phyloP scores from a whole-genome alignment of 2,888 invertebrate species.

The Iselma pallidipennis region DNA sequence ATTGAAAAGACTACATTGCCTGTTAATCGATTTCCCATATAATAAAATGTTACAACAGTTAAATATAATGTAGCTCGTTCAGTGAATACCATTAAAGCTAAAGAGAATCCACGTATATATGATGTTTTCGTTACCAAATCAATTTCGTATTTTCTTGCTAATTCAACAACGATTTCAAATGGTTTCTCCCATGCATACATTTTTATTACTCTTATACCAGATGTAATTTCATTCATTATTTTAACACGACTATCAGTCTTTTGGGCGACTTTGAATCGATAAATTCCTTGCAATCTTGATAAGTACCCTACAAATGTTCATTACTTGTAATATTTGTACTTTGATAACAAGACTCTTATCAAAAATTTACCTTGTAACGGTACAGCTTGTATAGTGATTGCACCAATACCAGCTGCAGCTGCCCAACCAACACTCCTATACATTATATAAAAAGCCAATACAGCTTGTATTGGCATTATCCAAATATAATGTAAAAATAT shows the following conservation, averaged over 20 bases:
- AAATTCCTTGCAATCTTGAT: slow-evolving; percentile 55
- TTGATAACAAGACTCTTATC: too few relatives aligned
- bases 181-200: slow-evolving; percentile 81
- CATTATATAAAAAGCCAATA: slow-evolving; percentile 65
- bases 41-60: slow-evolving; percentile 76
- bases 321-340: too few relatives aligned
- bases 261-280: slow-evolving; percentile 57
- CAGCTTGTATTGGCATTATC: slow-evolving; percentile 77
- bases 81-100: slow-evolving; percentile 74
- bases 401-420: slow-evolving; percentile 64
- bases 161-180: slow-evolving; percentile 65
- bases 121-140: slow-evolving; percentile 67
- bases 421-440: slow-evolving; percentile 61
- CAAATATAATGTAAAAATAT: slow-evolving; percentile 75
- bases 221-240: slow-evolving; percentile 74
- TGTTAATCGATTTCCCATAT: slow-evolving; percentile 63
- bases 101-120: slow-evolving; percentile 68
- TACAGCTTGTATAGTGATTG: slow-evolving; percentile 61
- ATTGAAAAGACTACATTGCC: slow-evolving; percentile 74
- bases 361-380: slow-evolving; percentile 56
- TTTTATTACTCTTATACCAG: slow-evolving; percentile 75
- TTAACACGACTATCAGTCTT: slow-evolving; percentile 69
- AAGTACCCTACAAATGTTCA: slow-evolving; percentile 54
- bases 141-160: slow-evolving; percentile 73
- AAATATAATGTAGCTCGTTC: slow-evolving; percentile 83